Evolutionary conservation across 2,113 vertebrate species (phyloP), one percentile per base, ranked within the genome.

Genomic region (Dipodomys stephensi): DNA sequence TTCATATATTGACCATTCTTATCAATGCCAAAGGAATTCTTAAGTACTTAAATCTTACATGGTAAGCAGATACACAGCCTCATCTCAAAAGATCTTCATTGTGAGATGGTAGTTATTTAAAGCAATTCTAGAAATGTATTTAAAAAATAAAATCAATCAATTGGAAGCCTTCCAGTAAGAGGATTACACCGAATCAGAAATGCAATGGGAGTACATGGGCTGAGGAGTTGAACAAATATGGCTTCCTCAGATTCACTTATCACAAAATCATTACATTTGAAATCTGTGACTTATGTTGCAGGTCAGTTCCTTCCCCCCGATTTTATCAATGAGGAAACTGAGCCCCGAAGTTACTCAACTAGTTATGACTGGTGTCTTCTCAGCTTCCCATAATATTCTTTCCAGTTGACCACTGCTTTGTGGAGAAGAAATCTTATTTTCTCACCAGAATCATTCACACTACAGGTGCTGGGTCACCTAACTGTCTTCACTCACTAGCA

Each of bases 401-500:
- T 73, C 46, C 64, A n/a, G 76, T 72, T 76, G 22, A 72, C 25
- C 71, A 12, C 32, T 35, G 7, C 35, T 79, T 90, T 95, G 22
- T 73, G 57, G 35, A 94, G 19, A 68, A 83, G 64, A 72, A 53
- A 28, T 73, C 64, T 83, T n/a, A 57, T 86, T 95, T 93, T 76
- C 53, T 89, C 82, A 85, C 12, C 1, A 5, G 90, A 91, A 83
- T 72, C 62, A 27, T 91, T 94, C 87, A 60, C 39, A 74, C 69
- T 30, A 67, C 27, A 77, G 68, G 35, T 82, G 25, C 62, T 39
- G 30, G 44, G 49, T 71, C 60, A 57, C 60, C 49, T 46, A 73
- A 13, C 78, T 90, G 15, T 83, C 87, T 83, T 92, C 44, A 85
- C 25, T 85, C 46, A 30, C 77, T 89, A 94, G 65, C 39, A 88